Evolutionary conservation across 1,140 invertebrate species (phyloP).

Genomic region (Meteorus sp.): DNA sequence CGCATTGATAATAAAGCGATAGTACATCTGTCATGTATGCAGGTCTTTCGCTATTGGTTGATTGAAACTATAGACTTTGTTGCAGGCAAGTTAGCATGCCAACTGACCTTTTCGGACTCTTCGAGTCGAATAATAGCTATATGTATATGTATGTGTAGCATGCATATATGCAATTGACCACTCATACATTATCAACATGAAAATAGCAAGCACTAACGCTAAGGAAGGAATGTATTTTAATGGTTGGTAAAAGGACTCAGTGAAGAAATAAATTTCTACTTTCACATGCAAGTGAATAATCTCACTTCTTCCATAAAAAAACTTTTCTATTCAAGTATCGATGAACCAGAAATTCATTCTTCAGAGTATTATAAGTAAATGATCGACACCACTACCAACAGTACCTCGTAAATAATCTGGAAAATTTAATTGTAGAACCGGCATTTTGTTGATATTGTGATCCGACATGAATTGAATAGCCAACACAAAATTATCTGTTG

Average conservation of each 20-base stretch:
- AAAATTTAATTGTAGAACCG: conserved; percentile 67
- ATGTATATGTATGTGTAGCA: conserved; percentile 11
- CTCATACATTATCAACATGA: too few relatives aligned
- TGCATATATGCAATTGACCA: neutral
- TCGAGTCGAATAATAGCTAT: conserved; percentile 2
- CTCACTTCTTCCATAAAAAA: too few relatives aligned
- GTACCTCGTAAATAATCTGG: conserved; percentile 65
- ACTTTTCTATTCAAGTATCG: neutral
- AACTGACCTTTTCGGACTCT: neutral
- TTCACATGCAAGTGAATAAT: too few relatives aligned
- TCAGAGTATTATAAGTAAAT: conserved; percentile 59
- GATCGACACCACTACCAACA: conserved; percentile 63
- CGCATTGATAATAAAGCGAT: too few relatives aligned
- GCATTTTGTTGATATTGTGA: conserved; percentile 59
- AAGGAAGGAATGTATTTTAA: too few relatives aligned
- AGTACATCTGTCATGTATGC: too few relatives aligned
- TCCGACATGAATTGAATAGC: conserved; percentile 64
- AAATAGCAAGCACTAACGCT: too few relatives aligned
- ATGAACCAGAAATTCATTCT: conserved; percentile 27
- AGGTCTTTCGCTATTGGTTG: too few relatives aligned
- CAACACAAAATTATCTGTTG: conserved; percentile 57
- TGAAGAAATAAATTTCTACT: too few relatives aligned
- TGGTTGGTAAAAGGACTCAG: too few relatives aligned
- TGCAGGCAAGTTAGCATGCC: neutral
- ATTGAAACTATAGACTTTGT: too few relatives aligned